Percentiles rank a stretch among this genome's conserved stretches.
Conservation (phyloP, 2,888 invertebrate species). For the Strigamia maritima region DNA sequence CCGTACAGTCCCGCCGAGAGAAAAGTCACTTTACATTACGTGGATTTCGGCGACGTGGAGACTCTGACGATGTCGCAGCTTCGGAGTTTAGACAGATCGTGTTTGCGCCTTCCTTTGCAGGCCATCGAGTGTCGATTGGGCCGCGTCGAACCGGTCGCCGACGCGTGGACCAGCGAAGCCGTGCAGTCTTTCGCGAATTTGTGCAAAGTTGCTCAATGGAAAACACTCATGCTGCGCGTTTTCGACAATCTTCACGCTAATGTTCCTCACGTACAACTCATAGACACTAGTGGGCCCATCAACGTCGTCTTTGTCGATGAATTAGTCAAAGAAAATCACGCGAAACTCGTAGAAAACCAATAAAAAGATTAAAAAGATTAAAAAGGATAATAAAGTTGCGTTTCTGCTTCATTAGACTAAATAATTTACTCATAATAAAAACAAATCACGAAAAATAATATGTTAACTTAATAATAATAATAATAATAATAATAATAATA, state of each 20-base stretch:
- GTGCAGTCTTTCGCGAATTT: constrained; percentile 52
- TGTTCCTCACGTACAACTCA: constrained; percentile 72
- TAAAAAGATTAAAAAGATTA: background rate
- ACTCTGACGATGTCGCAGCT: constrained; percentile 64
- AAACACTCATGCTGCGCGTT: constrained; percentile 70
- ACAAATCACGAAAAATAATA: constrained; percentile 35
- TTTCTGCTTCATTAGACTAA: background rate
- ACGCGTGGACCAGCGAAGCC: constrained; percentile 50
- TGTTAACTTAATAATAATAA: background rate
- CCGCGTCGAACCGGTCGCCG: constrained; percentile 62
- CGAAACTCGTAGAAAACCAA: constrained; percentile 46
- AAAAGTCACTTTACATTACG: constrained; percentile 70
- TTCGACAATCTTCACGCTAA: constrained; percentile 63
- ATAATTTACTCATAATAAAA: background rate
- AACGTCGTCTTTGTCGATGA: constrained; percentile 63
- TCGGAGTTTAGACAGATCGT: constrained; percentile 71
- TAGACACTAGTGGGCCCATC: constrained; percentile 64
- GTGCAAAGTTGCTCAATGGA: constrained; percentile 65
- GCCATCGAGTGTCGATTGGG: constrained; percentile 84
- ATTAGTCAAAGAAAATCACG: constrained; percentile 62
- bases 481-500: too few relatives aligned
- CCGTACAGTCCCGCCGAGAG: constrained; percentile 62
- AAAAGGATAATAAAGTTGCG: background rate
- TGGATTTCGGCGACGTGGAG: constrained; percentile 84
- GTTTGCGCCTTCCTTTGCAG: constrained; percentile 70